phyloP scores from a whole-genome alignment of 2,888 invertebrate species.

The Arge pagana region DNA sequence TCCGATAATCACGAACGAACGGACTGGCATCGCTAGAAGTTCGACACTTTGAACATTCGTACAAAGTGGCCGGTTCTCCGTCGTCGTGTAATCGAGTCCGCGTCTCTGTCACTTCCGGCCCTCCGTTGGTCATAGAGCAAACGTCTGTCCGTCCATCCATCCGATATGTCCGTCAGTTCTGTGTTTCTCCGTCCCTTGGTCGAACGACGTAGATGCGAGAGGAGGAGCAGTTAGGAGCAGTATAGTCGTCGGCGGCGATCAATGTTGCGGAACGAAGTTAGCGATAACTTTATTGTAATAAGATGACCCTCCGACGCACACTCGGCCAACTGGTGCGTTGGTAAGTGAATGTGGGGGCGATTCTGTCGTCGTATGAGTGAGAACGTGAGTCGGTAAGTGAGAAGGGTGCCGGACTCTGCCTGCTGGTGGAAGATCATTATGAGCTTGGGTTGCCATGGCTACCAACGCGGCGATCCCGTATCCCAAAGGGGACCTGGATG shows the following conservation, averaged over 20 bases:
- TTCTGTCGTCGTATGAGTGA: constrained; percentile 9
- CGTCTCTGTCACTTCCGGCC: constrained; percentile 18
- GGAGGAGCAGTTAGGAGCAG: constrained; percentile 16
- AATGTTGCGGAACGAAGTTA: constrained; percentile 45
- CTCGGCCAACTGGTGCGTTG: constrained; percentile 32
- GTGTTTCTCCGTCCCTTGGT: too few relatives aligned
- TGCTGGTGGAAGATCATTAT: constrained; percentile 55
- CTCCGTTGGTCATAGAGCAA: neutral
- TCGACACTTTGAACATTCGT: constrained; percentile 3
- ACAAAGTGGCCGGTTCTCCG: constrained; percentile 6
- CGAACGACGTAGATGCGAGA: too few relatives aligned
- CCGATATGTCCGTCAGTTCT: too few relatives aligned
- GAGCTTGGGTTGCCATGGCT: constrained; percentile 55
- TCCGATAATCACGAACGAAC: too few relatives aligned
- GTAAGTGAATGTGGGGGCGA: constrained; percentile 5
- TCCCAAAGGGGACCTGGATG: constrained; percentile 18
- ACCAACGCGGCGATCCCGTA: constrained; percentile 39
- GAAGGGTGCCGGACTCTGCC: constrained; percentile 48
- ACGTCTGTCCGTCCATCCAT: neutral
- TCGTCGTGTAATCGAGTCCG: constrained; percentile 18
- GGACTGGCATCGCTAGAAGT: constrained; percentile 1
- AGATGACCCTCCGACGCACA: constrained; percentile 41
- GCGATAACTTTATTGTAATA: constrained; percentile 52
- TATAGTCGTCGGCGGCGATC: constrained; percentile 28
- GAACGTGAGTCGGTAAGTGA: constrained; percentile 47